Percentiles rank a stretch among this genome's conserved stretches.
Conservation (phyloP, 1,140 invertebrate species). For the Pectinophora gossypiella region DNA sequence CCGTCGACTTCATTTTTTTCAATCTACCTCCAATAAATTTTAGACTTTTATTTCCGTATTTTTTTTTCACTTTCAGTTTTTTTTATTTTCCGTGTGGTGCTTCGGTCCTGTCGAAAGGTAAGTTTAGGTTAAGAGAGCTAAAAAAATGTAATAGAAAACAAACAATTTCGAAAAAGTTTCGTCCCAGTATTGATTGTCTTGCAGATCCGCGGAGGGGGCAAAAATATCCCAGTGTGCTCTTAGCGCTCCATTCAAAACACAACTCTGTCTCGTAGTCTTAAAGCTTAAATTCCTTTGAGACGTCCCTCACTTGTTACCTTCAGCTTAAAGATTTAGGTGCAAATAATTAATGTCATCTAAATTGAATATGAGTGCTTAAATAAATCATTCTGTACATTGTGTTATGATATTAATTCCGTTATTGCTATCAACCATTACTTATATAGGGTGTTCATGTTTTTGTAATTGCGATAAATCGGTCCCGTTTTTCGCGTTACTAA, state of each 20-base stretch:
- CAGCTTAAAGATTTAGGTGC: slow-evolving; percentile 17
- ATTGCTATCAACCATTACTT: too few species aligned
- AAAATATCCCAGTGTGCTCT: slow-evolving; percentile 48
- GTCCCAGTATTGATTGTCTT: slow-evolving; percentile 39
- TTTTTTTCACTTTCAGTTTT: neutral
- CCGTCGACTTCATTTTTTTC: slow-evolving; percentile 14
- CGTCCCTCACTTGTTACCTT: slow-evolving; percentile 17
- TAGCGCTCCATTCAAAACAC: slow-evolving; percentile 11
- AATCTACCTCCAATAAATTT: slow-evolving; percentile 26
- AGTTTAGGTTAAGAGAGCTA: neutral
- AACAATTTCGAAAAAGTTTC: neutral
- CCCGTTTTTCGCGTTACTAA: too few species aligned
- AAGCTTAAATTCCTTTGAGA: slow-evolving; percentile 14
- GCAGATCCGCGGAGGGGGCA: slow-evolving; percentile 33
- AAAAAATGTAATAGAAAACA: too few species aligned
- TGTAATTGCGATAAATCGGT: too few species aligned
- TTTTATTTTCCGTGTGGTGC: neutral
- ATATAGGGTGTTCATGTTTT: too few species aligned
- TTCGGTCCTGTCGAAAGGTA: neutral
- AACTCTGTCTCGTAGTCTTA: slow-evolving; percentile 25
- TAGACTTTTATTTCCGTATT: slow-evolving; percentile 10
- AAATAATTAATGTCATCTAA: slow-evolving; percentile 47
- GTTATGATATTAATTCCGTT: too few species aligned
- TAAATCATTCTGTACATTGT: too few species aligned
- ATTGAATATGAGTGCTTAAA: slow-evolving; percentile 12